Evolutionary conservation across 1,140 invertebrate genomes (phyloP), one percentile per base, ranked within the genome.

Genomic region (Chionoecetes opilio): DNA sequence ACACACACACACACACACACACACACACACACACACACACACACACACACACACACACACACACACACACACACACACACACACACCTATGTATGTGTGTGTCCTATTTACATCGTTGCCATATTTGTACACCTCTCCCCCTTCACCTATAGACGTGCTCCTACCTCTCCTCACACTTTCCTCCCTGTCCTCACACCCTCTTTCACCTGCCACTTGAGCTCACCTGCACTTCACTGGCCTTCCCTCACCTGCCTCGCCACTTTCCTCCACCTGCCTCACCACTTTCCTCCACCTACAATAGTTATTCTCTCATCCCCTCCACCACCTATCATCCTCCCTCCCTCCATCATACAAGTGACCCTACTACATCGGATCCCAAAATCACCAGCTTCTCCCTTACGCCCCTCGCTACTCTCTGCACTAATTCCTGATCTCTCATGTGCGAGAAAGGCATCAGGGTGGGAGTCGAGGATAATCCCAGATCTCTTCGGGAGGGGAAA

Each of bases 341-440:
- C 46, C 46, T 53, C 46, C 46, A 53, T 53, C 46, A 53, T n/a
- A n/a, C 11, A 53, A 53, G 46, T 53, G 46, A 53, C 46, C 46
- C 46, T 53, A 53, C 46, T 53, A 1, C 46, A 53, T 53, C 46
- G 46, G 46, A 53, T 53, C 46, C 46, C 46, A 9, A 53, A 53
- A 41, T 29, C 38, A 53, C n/a, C 53, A 31, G 21, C 41, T 29
- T 53, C 32, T 11, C 84, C 32, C 35, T 86, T 14, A 31, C 32
- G 85, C n/a, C 32, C 85, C 35, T 86, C 85, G 32, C 85, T 35
- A 6, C 85, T 35, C 85, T 86, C 85, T 86, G 32, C 85, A 86
- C 85, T 35, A 35, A 86, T 86, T 86, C 63, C 63, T 75, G 63
- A 75, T 75, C 63, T 75, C 63, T 75, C 63, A 75, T 75, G 63